Percentiles rank a stretch among this genome's conserved stretches.
Evolutionary conservation across 2,888 invertebrate genomes (phyloP).

Genomic region (Dastarcus helophoroides): DNA sequence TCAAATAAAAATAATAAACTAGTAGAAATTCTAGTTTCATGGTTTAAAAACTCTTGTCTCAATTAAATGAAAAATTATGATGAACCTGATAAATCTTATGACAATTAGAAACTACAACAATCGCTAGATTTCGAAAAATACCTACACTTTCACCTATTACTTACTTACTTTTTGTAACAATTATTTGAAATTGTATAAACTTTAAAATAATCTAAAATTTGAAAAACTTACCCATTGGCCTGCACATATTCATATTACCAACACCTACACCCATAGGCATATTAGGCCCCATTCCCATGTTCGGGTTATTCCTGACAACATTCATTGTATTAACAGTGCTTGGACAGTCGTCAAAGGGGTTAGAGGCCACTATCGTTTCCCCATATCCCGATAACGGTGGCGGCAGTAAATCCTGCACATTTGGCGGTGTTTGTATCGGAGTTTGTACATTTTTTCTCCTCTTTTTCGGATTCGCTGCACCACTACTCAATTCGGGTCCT

Average conservation of each 20-base stretch:
- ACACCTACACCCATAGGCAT: slow-evolving; percentile 46
- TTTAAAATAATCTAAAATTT: no score
- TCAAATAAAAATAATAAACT: no score
- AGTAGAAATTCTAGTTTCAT: no score
- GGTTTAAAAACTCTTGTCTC: no score
- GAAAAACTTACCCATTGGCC: slow-evolving; percentile 50
- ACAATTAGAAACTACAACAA: no score
- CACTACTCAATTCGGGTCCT: slow-evolving; percentile 48
- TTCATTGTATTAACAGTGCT: slow-evolving; percentile 35
- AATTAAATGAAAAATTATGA: no score
- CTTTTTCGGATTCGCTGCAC: slow-evolving; percentile 78
- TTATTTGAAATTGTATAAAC: no score
- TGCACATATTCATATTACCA: slow-evolving; percentile 42
- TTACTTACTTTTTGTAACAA: no score
- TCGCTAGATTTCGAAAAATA: no score
- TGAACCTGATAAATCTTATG: no score
- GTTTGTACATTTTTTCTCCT: slow-evolving; percentile 65
- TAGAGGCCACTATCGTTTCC: slow-evolving; percentile 87
- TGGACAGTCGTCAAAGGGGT: slow-evolving; percentile 89
- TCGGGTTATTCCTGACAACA: slow-evolving; percentile 28
- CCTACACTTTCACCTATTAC: no score
- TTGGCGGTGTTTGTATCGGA: slow-evolving; percentile 55
- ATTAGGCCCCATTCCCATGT: slow-evolving; percentile 31
- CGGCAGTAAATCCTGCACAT: slow-evolving; percentile 69
- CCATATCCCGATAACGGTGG: slow-evolving; percentile 84